A percentile compares a stretch with the other conserved stretches of the same genome.
Conservation (phyloP, 2,113 vertebrate species). For the Apteryx owenii region DNA sequence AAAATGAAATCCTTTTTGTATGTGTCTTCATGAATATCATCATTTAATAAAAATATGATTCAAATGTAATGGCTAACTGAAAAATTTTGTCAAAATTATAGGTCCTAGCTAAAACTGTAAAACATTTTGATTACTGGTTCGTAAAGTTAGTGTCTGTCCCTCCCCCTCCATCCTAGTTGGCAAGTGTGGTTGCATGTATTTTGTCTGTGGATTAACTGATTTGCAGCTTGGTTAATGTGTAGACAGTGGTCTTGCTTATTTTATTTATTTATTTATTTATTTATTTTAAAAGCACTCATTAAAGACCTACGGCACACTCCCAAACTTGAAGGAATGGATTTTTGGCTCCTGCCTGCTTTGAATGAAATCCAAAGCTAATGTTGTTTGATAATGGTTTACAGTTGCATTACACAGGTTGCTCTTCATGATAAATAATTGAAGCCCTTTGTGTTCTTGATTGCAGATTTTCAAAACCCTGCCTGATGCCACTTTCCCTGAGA, state of each 20-base stretch:
- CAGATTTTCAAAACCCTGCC: constrained; percentile 95
- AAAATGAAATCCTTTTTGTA: background rate
- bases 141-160: background rate
- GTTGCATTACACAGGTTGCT: constrained; percentile 58
- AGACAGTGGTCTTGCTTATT: constrained; percentile 49
- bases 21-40: background rate
- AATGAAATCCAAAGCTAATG: constrained; percentile 67
- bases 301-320: constrained; percentile 14
- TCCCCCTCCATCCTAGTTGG: background rate
- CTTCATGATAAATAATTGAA: constrained; percentile 67
- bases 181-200: constrained; percentile 11
- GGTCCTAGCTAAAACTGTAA: background rate
- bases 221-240: constrained; percentile 47
- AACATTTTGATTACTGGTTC: background rate
- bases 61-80: background rate
- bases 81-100: constrained; percentile 31
- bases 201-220: constrained; percentile 29
- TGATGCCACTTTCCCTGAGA: constrained; percentile 78
- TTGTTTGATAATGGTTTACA: constrained; percentile 63
- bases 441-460: constrained; percentile 77
- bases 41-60: background rate
- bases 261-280: constrained; percentile 46
- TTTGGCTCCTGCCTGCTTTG: constrained; percentile 57
- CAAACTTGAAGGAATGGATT: constrained; percentile 58
- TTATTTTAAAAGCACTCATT: constrained; percentile 43